These are phyloP conservation scores for Lithophane leautieri DNA, from an alignment of 2,888 invertebrate genomes.

Conservation along the genomic window DNA sequence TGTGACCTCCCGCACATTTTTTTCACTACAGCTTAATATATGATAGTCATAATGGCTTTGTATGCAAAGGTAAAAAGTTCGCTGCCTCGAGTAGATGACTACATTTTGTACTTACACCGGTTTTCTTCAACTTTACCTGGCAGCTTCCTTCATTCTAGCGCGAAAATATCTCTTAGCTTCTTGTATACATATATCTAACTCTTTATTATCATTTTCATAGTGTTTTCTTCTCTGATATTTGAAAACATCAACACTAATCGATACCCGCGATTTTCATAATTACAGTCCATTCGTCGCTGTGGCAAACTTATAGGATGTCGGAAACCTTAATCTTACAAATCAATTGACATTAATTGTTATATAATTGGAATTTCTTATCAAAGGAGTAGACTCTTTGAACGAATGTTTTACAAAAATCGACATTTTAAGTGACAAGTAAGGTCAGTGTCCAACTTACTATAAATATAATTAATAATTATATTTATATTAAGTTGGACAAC, in stretches of 20 bases:
- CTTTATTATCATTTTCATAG: background rate
- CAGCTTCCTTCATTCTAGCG: background rate
- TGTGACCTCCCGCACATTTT: conserved; percentile 59
- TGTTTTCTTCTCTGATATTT: background rate
- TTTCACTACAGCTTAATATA: conserved; percentile 50
- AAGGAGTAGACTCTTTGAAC: conserved; percentile 32
- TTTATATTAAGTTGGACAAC: no score
- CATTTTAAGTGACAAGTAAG: no score
- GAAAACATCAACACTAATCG: background rate
- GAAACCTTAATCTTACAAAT: conserved; percentile 55
- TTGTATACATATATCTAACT: background rate
- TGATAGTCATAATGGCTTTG: conserved; percentile 15
- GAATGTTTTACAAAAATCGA: conserved; percentile 11
- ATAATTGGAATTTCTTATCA: conserved; percentile 51
- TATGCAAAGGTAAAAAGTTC: conserved; percentile 18
- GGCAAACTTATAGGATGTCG: conserved; percentile 49
- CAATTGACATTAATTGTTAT: conserved; percentile 47
- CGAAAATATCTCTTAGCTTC: background rate
- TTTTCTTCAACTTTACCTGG: conserved; percentile 1
- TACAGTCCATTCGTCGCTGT: background rate
- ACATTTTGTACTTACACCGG: background rate
- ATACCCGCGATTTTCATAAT: conserved; percentile 2
- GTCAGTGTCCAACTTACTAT: no score
- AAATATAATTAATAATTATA: background rate
- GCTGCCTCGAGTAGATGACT: background rate